A percentile compares a stretch with the other conserved stretches of the same genome.
These are phyloP conservation scores for Brevimyrus niger DNA, from an alignment of 2,113 vertebrate species.

Conservation along the genomic window DNA sequence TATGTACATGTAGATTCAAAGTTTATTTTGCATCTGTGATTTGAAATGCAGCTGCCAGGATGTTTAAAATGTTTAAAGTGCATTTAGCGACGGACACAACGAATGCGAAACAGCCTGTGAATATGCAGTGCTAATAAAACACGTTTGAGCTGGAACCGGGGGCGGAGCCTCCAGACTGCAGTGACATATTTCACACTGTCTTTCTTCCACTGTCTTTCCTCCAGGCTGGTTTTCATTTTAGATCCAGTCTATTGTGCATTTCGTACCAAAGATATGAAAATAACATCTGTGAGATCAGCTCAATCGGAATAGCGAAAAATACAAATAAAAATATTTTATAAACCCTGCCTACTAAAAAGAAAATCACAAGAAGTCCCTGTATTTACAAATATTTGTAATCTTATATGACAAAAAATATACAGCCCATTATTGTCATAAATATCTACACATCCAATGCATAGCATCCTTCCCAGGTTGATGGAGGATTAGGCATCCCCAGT, in stretches of 20 bases:
- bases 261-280: background rate
- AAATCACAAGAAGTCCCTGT: background rate
- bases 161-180: background rate
- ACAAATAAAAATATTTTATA: background rate
- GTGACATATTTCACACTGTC: background rate
- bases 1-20: background rate
- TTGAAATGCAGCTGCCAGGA: background rate
- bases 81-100: background rate
- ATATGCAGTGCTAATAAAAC: background rate
- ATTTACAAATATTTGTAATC: background rate
- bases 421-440: background rate
- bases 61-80: background rate
- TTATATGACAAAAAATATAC: background rate
- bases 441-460: background rate
- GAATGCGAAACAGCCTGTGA: background rate
- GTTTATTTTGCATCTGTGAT: background rate
- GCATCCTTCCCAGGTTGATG: background rate
- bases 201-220: background rate
- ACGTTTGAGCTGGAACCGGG: background rate
- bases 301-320: background rate
- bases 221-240: background rate
- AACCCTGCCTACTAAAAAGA: background rate
- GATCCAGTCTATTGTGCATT: background rate
- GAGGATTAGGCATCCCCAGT: background rate
- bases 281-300: background rate